Conservation (phyloP, 2,113 vertebrate genomes). For the Megaceryle maxima region DNA sequence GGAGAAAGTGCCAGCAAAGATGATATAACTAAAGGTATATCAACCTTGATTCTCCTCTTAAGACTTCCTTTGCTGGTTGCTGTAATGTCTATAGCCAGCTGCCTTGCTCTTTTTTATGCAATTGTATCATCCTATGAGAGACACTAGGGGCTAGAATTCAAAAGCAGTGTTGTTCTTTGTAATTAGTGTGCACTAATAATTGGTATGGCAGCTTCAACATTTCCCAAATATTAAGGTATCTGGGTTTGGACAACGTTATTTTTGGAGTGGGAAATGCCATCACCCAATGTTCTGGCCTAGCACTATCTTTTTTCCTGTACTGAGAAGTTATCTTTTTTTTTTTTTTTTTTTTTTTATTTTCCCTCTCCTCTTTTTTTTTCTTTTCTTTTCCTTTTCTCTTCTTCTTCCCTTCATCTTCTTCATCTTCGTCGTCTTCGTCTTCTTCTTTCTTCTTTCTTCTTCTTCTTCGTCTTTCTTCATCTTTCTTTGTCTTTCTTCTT, state of each 20-base stretch:
- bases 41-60: not conserved
- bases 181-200: not conserved
- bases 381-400: too few species aligned
- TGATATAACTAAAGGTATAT: not conserved
- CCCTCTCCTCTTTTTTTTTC: too few species aligned
- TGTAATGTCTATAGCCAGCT: not conserved
- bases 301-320: not conserved
- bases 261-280: not conserved
- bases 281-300: not conserved
- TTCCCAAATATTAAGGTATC: not conserved
- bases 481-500: too few species aligned
- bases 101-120: not conserved
- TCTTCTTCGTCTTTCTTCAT: too few species aligned
- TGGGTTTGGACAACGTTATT: not conserved
- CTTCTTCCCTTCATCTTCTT: too few species aligned
- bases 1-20: not conserved
- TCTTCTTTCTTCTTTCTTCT: too few species aligned
- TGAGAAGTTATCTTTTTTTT: not conserved
- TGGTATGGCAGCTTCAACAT: not conserved
- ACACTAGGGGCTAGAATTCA: not conserved
- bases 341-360: accelerated
- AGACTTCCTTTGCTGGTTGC: not conserved
- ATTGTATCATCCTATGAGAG: not conserved
- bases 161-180: not conserved
- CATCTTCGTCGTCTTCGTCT: too few species aligned